Base-by-base conservation (phyloP, 2,113 vertebrate genomes). In the Stomatorhinus ivindoensis region DNA sequence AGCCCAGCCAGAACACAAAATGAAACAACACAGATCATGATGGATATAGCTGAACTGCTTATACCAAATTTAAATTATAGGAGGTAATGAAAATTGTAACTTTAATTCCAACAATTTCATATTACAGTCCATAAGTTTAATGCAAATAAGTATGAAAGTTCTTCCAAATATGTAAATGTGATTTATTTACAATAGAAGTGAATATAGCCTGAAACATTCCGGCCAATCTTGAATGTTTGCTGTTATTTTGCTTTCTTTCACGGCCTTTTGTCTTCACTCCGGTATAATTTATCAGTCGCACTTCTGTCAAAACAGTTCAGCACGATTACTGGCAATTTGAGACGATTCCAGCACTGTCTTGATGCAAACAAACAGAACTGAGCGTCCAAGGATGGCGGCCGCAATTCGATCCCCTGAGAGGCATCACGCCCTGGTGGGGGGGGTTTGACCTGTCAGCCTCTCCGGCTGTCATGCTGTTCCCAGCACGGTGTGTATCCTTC, bases 401-500 rank as follows among this genome's bases (percentile, higher is more conserved):
- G 15, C 35, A 4, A 17, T 13, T 42, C 4, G 31, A 1, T 8
- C 31, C 73, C 44, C 82, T n/a, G 55, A n/a, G 47, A 87, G 55
- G 15, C 3, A 46, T 4, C 35, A 15, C 1, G 15, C 21, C 8
- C 7, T 24, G 42, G 19, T 9, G 85, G 42, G 50, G 50, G 27
- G 50, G 4, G 48, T 87, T 10, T 87, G 27, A 39, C 39, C 24
- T 51, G 87, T 51, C 21, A 13, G 27, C 24, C 17, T 48, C 15
- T 58, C 50, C 46, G 8, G 4, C 47, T 73, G 48, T 95, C 92
- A 94, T 83, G 89, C 93, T 8, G 90, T 87, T 10, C 87, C 50
- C 21, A 89, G 89, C 4, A 93, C 89, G 1, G 89, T 91, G 94
- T 97, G 97, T 89, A 96, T 61, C 7, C 93, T 94, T 65, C 93